Base-by-base conservation (phyloP, 2,113 vertebrate genomes). In the Camelus dromedarius region DNA sequence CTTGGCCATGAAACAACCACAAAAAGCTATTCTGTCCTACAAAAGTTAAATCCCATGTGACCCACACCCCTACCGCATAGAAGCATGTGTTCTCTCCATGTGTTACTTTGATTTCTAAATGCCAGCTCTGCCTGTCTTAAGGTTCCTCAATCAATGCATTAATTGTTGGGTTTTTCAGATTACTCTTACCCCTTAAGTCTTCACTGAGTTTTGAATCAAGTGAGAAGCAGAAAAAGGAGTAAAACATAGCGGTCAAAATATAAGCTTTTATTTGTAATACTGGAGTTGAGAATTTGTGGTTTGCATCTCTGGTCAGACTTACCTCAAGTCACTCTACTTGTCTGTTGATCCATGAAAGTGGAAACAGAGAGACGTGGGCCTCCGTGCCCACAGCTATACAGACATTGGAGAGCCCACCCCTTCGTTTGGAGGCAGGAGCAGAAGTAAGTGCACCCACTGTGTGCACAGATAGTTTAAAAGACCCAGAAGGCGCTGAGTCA, bases 131-230 rank as follows among this genome's bases (percentile, higher is more conserved):
- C 11, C 19, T 58, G 3, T 54, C 32, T 77, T n/a, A 32, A 70
- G 30, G 30, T 50, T 93, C 60, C 75, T 58, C n/a, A 73, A 73
- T 72, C 48, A 48, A 54, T 79, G 14, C n/a, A 18, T 42, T 87
- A 42, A 83, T n/a, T 90, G 60, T 64, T 72, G 50, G 69, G 30
- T 16, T 76, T 77, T 88, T 82, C 13, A 32, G 32, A 92, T 83
- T 77, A 24, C 26, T 86, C 13, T 86, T 22, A 30, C 11, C 35
- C n/a, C 15, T 7, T 62, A 77, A 86, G 56, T 50, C 54, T 2
- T n/a, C 80, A 28, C 9, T 58, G 62, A 77, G 42, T 72, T 95
- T 82, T 67, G 42, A 97, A 79, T 93, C 60, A 62, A 8, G 20
- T 76, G 79, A 92, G 24, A 83, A 52, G 16, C 26, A 50, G 24